These are phyloP conservation scores for Pteruthius melanotis DNA, from an alignment of 2,113 vertebrate genomes.

Conservation along the genomic window DNA sequence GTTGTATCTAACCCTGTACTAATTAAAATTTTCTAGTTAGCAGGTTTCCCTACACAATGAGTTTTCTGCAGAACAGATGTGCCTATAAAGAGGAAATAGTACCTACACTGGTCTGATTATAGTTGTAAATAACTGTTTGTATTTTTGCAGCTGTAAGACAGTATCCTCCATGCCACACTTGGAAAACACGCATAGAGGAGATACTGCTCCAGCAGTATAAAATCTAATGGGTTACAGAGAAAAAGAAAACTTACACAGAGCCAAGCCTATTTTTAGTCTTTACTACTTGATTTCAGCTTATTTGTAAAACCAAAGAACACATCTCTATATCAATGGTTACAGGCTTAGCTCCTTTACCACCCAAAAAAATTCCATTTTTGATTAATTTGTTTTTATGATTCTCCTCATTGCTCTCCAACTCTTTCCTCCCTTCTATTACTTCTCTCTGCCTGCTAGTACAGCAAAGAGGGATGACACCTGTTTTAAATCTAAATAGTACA, in stretches of 20 bases:
- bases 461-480: neutral
- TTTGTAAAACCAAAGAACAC: neutral
- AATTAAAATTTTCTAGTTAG: slow-evolving; percentile 21
- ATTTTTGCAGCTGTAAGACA: neutral
- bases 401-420: neutral
- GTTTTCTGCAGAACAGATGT: neutral
- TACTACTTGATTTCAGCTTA: neutral
- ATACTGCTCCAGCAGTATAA: neutral
- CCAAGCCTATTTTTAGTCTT: neutral
- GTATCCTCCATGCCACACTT: neutral
- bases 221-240: neutral
- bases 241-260: neutral
- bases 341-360: neutral
- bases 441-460: neutral
- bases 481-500: neutral
- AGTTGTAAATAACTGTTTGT: neutral
- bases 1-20: neutral
- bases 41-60: neutral
- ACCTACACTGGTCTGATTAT: neutral
- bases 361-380: neutral
- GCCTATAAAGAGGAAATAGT: neutral
- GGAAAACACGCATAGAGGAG: neutral
- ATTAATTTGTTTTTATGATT: neutral
- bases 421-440: neutral
- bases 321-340: neutral